These are phyloP conservation scores for Melanophora roralis DNA, from an alignment of 2,888 invertebrate species.

Conservation along the genomic window DNA sequence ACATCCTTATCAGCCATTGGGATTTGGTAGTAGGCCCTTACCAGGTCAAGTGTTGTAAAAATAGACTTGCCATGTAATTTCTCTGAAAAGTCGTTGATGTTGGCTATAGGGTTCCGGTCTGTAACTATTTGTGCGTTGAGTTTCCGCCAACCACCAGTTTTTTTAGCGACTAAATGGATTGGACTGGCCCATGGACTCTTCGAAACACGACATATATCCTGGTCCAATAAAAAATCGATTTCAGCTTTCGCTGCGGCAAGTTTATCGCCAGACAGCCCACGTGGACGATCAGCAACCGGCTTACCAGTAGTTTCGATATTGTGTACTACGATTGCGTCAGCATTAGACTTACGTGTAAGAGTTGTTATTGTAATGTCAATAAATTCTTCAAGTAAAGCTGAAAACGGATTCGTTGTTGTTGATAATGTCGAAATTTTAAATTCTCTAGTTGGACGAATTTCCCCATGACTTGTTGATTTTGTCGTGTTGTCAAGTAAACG, in stretches of 20 bases:
- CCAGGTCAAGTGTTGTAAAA: conserved; percentile 55
- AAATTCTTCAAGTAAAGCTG: conserved; percentile 26
- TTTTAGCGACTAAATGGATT: conserved; percentile 38
- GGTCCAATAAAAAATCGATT: conserved; percentile 33
- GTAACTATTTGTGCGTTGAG: conserved; percentile 8
- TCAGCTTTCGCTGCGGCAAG: conserved; percentile 34
- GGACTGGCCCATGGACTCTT: conserved; percentile 41
- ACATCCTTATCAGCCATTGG: conserved; percentile 47
- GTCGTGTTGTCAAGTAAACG: conserved; percentile 38
- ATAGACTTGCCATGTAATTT: conserved; percentile 47
- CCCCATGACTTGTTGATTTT: not conserved
- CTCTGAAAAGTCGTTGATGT: conserved; percentile 46
- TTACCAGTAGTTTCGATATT: conserved; percentile 40
- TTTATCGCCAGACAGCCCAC: conserved; percentile 40
- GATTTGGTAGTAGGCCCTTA: conserved; percentile 55
- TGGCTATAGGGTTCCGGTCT: conserved; percentile 21
- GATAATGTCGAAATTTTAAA: conserved; percentile 40
- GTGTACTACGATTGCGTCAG: conserved; percentile 2
- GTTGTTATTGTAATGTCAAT: conserved; percentile 34
- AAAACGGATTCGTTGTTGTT: not conserved
- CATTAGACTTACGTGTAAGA: conserved; percentile 1
- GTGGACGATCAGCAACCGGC: conserved; percentile 33
- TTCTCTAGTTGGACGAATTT: conserved; percentile 16
- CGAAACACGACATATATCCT: conserved; percentile 36
- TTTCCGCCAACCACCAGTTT: conserved; percentile 42